Evolutionary conservation across 2,888 invertebrate genomes (phyloP).

Genomic region (Apomyelois bistriatella): DNA sequence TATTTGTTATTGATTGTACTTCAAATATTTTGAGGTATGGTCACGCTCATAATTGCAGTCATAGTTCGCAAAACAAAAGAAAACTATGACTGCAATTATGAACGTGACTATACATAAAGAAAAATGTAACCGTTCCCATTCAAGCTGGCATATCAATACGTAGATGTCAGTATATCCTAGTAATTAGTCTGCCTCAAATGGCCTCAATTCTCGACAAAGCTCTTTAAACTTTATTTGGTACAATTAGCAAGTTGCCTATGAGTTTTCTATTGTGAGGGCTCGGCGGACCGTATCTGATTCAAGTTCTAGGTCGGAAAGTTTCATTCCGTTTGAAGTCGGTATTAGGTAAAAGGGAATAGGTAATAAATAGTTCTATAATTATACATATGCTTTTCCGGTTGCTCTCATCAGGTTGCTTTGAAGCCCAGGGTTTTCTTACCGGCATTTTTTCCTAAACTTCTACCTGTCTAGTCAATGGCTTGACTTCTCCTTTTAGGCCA

Average conservation of each 20-base stretch:
- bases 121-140: neutral
- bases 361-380: neutral
- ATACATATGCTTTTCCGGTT: too few species aligned
- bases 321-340: neutral
- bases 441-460: too few species aligned
- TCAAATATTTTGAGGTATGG: too few species aligned
- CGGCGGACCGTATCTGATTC: neutral
- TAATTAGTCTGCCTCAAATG: neutral
- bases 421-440: too few species aligned
- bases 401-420: too few species aligned
- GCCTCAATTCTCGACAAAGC: neutral
- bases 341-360: neutral
- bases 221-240: neutral
- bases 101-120: too few species aligned
- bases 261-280: neutral
- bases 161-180: neutral
- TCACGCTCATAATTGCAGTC: too few species aligned
- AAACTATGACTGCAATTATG: too few species aligned
- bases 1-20: too few species aligned
- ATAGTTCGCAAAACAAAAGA: too few species aligned
- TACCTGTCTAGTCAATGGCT: too few species aligned
- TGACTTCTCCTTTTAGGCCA: too few species aligned
- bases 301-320: neutral
- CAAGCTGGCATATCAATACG: neutral
- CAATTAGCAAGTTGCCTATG: constrained; percentile 1